Conservation (phyloP, 2,888 invertebrate species). For the Copidosoma aretas region DNA sequence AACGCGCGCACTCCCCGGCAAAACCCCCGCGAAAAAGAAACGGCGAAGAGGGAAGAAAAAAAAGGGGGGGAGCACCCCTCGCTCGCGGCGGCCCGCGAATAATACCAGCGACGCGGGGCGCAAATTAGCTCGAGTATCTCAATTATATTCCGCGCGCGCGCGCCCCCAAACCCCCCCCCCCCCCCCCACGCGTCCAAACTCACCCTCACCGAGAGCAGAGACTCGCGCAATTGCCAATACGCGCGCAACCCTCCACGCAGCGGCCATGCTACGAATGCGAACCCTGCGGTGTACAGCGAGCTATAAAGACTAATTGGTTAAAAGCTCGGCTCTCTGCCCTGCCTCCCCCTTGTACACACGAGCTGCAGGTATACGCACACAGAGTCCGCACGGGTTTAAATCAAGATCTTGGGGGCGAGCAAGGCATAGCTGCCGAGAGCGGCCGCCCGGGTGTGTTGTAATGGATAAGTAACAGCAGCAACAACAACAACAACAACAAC, state of each 20-base stretch:
- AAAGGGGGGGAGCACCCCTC: no score
- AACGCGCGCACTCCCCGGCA: not conserved
- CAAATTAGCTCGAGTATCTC: slow-evolving; percentile 2
- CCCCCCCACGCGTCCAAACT: not conserved
- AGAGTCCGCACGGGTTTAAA: slow-evolving; percentile 62
- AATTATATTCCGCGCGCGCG: no score
- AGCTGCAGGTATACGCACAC: not conserved
- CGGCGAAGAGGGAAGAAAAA: slow-evolving; percentile 24
- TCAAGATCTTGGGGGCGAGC: slow-evolving; percentile 58
- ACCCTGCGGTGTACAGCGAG: slow-evolving; percentile 32
- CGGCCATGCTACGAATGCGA: no score
- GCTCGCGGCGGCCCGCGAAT: not conserved
- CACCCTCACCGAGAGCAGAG: no score
- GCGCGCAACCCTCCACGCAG: no score
- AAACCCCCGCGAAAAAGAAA: not conserved
- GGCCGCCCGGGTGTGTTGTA: no score
- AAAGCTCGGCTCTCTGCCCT: slow-evolving; percentile 59
- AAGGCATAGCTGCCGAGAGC: slow-evolving; percentile 43
- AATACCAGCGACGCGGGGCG: slow-evolving; percentile 13
- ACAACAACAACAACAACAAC: slow-evolving; percentile 57
- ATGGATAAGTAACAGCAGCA: slow-evolving; percentile 63
- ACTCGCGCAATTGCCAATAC: no score
- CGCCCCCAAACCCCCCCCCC: no score
- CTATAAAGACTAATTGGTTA: slow-evolving; percentile 64
- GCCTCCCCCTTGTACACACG: slow-evolving; percentile 29